Evolutionary conservation across 37 sponge, comb jelly and placozoan genomes (phyloP).

Genomic region (Geodia barretti): DNA sequence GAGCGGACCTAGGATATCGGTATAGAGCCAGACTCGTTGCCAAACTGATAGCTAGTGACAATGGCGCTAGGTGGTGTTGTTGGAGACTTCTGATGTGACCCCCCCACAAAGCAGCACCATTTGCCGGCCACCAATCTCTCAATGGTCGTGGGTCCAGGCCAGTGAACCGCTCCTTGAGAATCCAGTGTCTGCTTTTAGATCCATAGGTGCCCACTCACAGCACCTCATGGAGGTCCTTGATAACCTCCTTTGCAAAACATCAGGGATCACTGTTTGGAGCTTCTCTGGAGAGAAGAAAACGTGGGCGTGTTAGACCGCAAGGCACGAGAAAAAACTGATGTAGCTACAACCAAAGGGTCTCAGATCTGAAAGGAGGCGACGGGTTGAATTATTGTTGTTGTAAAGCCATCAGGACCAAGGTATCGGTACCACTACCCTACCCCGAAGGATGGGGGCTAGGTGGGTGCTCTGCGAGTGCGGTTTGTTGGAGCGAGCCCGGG

Average conservation of each 20-base stretch:
- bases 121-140: neutral
- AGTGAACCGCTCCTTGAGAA: slow-evolving; percentile 37
- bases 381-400: neutral
- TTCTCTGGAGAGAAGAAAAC: too few species aligned
- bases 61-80: slow-evolving; percentile 6
- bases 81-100: neutral
- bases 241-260: neutral
- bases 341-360: slow-evolving; percentile 13
- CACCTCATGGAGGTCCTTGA: slow-evolving; percentile 18
- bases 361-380: slow-evolving; percentile 6
- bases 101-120: slow-evolving; percentile 10
- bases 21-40: neutral
- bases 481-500: neutral
- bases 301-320: too few species aligned
- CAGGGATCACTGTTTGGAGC: slow-evolving; percentile 5
- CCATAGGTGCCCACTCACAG: slow-evolving; percentile 7
- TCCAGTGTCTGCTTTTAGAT: neutral
- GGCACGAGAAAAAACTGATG: neutral
- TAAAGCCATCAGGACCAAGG: neutral
- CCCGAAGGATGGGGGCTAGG: neutral
- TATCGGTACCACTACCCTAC: neutral
- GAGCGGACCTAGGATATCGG: slow-evolving; percentile 19
- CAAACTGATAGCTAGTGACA: slow-evolving; percentile 3
- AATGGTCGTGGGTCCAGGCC: slow-evolving; percentile 10
- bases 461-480: neutral